Percentiles rank a stretch among this genome's conserved stretches.
Conservation (phyloP, 2,888 invertebrate genomes). For the Drosophila affinis region DNA sequence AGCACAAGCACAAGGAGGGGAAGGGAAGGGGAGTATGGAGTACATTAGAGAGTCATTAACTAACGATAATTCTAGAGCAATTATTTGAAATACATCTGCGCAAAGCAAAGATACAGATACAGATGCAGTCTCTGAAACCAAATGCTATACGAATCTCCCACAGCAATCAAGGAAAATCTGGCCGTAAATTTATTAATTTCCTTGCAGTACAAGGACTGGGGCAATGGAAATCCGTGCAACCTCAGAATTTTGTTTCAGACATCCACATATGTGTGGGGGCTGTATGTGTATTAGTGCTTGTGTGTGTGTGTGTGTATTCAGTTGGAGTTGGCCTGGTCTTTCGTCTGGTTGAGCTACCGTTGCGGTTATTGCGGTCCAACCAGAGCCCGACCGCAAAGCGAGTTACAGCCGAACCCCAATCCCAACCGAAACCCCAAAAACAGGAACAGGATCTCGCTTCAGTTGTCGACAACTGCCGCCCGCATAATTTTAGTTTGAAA, state of each 20-base stretch:
- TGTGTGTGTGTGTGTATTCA: conserved; percentile 1
- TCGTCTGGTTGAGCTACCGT: conserved; percentile 47
- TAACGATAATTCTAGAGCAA: conserved; percentile 22
- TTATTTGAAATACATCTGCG: conserved; percentile 12
- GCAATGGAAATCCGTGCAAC: too few relatives aligned
- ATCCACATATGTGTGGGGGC: neutral
- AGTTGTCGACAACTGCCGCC: conserved; percentile 36
- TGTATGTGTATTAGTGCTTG: conserved; percentile 8
- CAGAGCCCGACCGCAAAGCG: conserved; percentile 34
- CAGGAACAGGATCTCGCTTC: conserved; percentile 15
- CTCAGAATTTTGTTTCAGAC: neutral
- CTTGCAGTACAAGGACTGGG: too few relatives aligned
- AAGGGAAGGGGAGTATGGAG: neutral
- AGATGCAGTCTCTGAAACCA: too few relatives aligned
- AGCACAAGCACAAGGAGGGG: too few relatives aligned
- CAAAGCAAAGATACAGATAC: too few relatives aligned
- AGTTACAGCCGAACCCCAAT: conserved; percentile 29
- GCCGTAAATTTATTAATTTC: too few relatives aligned
- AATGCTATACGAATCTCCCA: too few relatives aligned
- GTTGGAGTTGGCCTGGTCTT: conserved; percentile 19
- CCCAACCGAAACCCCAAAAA: conserved; percentile 29
- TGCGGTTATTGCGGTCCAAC: conserved; percentile 40
- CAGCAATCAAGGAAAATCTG: too few relatives aligned
- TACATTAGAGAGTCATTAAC: conserved; percentile 1
- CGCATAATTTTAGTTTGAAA: conserved; percentile 33